Conservation (phyloP, 2,113 vertebrate species). For the Centrocercus urophasianus region DNA sequence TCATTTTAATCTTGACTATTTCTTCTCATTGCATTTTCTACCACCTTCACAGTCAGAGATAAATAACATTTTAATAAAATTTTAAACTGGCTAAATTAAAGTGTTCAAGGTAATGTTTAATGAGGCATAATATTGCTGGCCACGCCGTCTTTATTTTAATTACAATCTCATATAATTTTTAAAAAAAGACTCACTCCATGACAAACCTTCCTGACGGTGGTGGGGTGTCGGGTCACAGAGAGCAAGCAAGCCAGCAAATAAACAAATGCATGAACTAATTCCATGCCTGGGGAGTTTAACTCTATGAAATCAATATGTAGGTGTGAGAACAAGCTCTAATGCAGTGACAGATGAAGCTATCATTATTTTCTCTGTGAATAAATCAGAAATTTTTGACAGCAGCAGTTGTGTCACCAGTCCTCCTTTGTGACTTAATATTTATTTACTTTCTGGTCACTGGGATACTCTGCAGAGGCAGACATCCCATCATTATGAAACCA, state of each 20-base stretch:
- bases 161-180: background rate
- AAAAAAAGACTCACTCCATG: background rate
- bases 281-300: background rate
- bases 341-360: background rate
- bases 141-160: background rate
- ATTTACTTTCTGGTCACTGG: background rate
- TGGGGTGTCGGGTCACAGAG: background rate
- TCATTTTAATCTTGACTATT: background rate
- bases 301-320: background rate
- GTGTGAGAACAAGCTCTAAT: background rate
- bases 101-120: conserved; percentile 18
- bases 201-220: background rate
- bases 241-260: background rate
- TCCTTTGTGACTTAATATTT: background rate
- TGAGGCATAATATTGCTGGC: background rate
- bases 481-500: background rate
- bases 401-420: background rate
- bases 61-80: conserved; percentile 31
- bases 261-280: background rate
- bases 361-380: background rate
- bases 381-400: background rate
- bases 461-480: background rate
- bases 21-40: background rate
- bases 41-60: background rate
- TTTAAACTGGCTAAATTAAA: conserved; percentile 40